A percentile compares a stretch with the other conserved stretches of the same genome.
Conservation (phyloP, 2,888 invertebrate species). For the Parnassius orleans region DNA sequence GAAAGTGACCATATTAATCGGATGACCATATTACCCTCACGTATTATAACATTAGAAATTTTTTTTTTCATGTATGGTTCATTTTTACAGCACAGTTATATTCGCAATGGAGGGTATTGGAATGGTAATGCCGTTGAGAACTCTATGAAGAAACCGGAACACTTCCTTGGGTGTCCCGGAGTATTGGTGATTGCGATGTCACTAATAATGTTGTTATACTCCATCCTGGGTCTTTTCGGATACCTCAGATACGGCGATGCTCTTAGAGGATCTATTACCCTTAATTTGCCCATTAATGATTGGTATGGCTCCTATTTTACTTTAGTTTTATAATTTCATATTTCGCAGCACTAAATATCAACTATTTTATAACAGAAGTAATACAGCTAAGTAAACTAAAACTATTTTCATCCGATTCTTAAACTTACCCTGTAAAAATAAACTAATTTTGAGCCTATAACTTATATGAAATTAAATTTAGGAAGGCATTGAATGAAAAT, state of each 20-base stretch:
- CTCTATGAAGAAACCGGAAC: slow-evolving; percentile 90
- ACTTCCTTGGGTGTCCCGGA: slow-evolving; percentile 90
- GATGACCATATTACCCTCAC: no score
- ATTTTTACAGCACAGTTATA: slow-evolving; percentile 88
- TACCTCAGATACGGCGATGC: slow-evolving; percentile 90
- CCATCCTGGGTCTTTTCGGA: slow-evolving; percentile 92
- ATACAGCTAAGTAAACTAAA: no score
- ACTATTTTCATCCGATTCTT: no score
- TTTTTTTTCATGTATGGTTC: no score
- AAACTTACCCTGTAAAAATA: no score
- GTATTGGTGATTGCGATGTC: slow-evolving; percentile 93
- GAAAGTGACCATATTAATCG: no score
- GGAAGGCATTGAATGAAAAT: no score
- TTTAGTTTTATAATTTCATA: slow-evolving; percentile 9
- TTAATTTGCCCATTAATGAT: slow-evolving; percentile 87
- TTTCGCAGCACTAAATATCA: neutral
- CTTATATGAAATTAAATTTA: no score
- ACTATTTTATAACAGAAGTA: no score
- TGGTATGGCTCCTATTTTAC: slow-evolving; percentile 64
- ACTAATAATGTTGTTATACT: slow-evolving; percentile 88
- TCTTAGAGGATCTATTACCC: slow-evolving; percentile 88
- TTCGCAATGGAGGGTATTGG: slow-evolving; percentile 99
- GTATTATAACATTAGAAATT: no score
- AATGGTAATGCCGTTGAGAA: slow-evolving; percentile 95
- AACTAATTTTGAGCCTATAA: no score